A percentile compares a stretch with the other conserved stretches of the same genome.
phyloP scores from a whole-genome alignment of 1,140 invertebrate genomes.

The Gonioctena quinquepunctata region DNA sequence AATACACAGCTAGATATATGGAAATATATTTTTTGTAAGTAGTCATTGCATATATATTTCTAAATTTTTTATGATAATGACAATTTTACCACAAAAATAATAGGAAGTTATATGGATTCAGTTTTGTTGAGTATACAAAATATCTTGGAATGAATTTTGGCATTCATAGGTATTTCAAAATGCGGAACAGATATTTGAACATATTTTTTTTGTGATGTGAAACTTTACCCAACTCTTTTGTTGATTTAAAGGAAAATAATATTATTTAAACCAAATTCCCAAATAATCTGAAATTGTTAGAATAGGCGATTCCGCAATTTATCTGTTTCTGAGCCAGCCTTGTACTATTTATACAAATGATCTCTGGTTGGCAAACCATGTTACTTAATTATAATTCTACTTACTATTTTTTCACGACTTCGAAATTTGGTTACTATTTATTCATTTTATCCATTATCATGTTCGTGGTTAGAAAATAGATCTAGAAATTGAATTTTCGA shows the following conservation, averaged over 20 bases:
- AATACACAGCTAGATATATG: too few species aligned
- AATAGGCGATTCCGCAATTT: conserved; percentile 5
- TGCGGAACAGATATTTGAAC: not conserved
- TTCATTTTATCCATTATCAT: conserved; percentile 18
- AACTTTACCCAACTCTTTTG: not conserved
- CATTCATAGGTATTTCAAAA: too few species aligned
- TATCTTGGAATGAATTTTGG: too few species aligned
- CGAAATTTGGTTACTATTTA: conserved; percentile 8
- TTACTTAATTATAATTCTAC: conserved; percentile 11
- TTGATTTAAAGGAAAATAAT: not conserved
- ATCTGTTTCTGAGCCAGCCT: not conserved
- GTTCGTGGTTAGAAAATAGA: conserved; percentile 19
- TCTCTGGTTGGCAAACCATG: conserved; percentile 31
- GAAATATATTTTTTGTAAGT: too few species aligned
- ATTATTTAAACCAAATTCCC: conserved; percentile 9
- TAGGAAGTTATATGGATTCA: too few species aligned
- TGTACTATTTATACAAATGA: conserved; percentile 19
- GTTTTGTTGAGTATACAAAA: too few species aligned
- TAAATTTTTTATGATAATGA: too few species aligned
- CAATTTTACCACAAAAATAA: too few species aligned
- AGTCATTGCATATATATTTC: too few species aligned
- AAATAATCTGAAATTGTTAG: conserved; percentile 10
- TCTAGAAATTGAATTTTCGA: conserved; percentile 18
- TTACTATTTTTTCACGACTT: conserved; percentile 10
- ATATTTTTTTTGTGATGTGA: not conserved